Conservation (phyloP, 2,888 invertebrate genomes). For the Metalampra italica region DNA sequence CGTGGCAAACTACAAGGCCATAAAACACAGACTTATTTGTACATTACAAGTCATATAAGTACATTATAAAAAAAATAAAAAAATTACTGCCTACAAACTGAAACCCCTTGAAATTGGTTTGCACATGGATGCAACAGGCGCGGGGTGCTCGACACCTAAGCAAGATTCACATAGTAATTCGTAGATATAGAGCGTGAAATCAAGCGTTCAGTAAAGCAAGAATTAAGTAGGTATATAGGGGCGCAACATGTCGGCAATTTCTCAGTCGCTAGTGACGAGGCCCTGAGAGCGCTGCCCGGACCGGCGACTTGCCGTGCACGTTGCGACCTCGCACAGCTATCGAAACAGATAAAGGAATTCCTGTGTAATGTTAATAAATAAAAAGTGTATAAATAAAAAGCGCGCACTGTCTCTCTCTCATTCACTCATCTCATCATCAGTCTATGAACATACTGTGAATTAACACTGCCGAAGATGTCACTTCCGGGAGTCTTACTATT, state of each 20-base stretch:
- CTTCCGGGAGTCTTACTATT: slow-evolving; percentile 68
- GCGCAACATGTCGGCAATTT: slow-evolving; percentile 43
- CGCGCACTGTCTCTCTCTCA: slow-evolving; percentile 36
- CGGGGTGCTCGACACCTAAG: slow-evolving; percentile 27
- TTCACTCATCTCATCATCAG: slow-evolving; percentile 35
- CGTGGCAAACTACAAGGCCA: too few species aligned
- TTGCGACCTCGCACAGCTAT: slow-evolving; percentile 26
- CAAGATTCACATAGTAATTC: slow-evolving; percentile 60
- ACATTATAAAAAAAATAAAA: too few species aligned
- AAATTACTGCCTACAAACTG: too few species aligned
- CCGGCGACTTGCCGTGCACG: slow-evolving; percentile 23
- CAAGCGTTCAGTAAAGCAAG: slow-evolving; percentile 65
- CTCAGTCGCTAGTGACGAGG: slow-evolving; percentile 53
- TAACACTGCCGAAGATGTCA: slow-evolving; percentile 56
- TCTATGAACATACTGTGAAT: slow-evolving; percentile 42
- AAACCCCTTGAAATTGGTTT: neutral
- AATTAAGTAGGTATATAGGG: slow-evolving; percentile 69
- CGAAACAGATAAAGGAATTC: slow-evolving; percentile 49
- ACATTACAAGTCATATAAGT: too few species aligned
- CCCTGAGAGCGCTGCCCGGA: slow-evolving; percentile 38
- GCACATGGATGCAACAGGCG: slow-evolving; percentile 1
- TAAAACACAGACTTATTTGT: too few species aligned
- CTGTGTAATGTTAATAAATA: slow-evolving; percentile 73
- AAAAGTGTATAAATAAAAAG: slow-evolving; percentile 69
- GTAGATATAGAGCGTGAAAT: slow-evolving; percentile 74